Evolutionary conservation across 2,113 vertebrate genomes (phyloP), one percentile per base, ranked within the genome.

Genomic region (Motacilla tschutschensis): DNA sequence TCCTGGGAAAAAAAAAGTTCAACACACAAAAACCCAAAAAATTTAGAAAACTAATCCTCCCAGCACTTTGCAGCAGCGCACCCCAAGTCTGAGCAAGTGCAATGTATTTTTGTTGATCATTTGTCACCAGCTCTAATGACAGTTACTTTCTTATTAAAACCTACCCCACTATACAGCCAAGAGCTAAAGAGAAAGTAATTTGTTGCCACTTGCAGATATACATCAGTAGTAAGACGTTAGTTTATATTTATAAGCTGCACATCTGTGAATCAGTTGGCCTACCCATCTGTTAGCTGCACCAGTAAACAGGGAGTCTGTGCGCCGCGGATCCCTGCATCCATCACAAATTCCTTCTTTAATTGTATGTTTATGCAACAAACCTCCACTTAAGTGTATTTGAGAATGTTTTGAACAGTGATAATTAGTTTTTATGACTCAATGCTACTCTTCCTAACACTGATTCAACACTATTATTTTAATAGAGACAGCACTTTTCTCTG

Each of bases 241-340:
- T 96, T 96, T 96, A 95, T 96, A 97, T 96, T 97, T 97, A 96
- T 95, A 97, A 96, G 95, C 95, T 92, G 95, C 97, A 97, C 97
- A 97, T 97, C 96, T 97, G 97, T 96, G 96, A 92, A 97, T 96
- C 97, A 95, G 97, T 97, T 97, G 97, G 96, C 95, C 96, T 95
- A 95, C 94, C 96, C 97, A 97, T 98, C 97, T 98, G 97, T 97
- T 97, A 96, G 93, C 96, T 95, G 95, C 88, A 96, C 95, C 95
- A 97, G 97, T 96, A 97, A 97, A 96, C 97, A 97, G 88, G 93
- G 89, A 93, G 95, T 21, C 96, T 96, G 86, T 91, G 95, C 91
- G 90, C 87, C 43, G 92, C 87, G 38, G 87, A 95, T 92, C 85
- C 90, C 95, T 93, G 94, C 92, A 97, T 97, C 95, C 96, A 96